Evolutionary conservation across 1,140 invertebrate genomes (phyloP).

Genomic region (Drosophila sproati): DNA sequence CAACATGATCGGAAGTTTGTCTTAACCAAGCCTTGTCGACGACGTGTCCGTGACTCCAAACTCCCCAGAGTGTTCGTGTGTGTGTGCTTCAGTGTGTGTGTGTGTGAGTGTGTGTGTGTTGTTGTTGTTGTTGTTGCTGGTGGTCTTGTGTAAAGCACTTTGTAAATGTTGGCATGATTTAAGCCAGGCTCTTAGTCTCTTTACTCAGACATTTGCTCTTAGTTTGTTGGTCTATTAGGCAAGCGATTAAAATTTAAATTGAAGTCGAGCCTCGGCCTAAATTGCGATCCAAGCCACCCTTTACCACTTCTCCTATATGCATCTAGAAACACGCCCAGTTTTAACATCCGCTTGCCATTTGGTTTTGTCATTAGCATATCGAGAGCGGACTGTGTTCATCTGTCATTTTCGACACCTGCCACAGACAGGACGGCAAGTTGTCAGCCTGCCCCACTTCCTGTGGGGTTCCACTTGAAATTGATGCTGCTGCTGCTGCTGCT

Average conservation of each 20-base stretch:
- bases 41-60: slow-evolving; percentile 48
- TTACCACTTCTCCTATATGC: background rate
- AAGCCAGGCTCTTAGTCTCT: slow-evolving; percentile 80
- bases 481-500: background rate
- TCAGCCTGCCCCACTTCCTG: slow-evolving; percentile 31
- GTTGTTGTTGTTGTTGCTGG: slow-evolving; percentile 31
- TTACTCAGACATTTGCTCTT: slow-evolving; percentile 79
- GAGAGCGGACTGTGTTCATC: slow-evolving; percentile 58
- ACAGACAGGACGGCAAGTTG: slow-evolving; percentile 47
- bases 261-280: slow-evolving; percentile 52
- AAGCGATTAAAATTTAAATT: slow-evolving; percentile 83
- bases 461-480: slow-evolving; percentile 18
- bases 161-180: slow-evolving; percentile 83
- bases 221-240: slow-evolving; percentile 82
- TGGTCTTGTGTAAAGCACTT: slow-evolving; percentile 65
- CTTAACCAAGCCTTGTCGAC: slow-evolving; percentile 59
- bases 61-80: slow-evolving; percentile 33
- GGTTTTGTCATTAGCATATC: slow-evolving; percentile 42
- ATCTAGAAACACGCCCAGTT: slow-evolving; percentile 58
- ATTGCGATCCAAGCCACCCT: slow-evolving; percentile 8
- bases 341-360: slow-evolving; percentile 37
- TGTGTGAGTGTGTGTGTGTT: slow-evolving; percentile 2
- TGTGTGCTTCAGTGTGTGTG: slow-evolving; percentile 1
- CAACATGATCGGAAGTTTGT: slow-evolving; percentile 82
- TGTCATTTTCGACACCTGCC: slow-evolving; percentile 79